Conservation (phyloP, 2,888 invertebrate genomes). For the Plutella xylostella region DNA sequence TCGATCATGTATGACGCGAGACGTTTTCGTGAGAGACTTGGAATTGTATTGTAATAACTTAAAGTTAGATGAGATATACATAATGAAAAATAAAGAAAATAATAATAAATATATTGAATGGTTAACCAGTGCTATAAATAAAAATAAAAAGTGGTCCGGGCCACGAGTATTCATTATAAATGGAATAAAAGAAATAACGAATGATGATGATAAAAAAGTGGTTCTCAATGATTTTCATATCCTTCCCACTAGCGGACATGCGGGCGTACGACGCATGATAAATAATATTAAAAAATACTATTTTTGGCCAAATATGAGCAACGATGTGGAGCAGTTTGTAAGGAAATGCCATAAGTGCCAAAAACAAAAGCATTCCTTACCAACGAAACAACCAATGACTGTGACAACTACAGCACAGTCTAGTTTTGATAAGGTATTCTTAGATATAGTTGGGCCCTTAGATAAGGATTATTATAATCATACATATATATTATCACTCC, state of each 20-base stretch:
- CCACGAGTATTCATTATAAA: background rate
- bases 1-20: background rate
- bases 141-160: background rate
- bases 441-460: background rate
- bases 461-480: background rate
- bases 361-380: background rate
- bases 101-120: background rate
- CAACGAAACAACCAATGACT: background rate
- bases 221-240: no score
- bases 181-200: background rate
- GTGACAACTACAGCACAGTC: background rate
- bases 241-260: constrained; percentile 2
- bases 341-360: background rate
- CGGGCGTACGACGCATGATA: constrained; percentile 1
- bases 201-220: no score
- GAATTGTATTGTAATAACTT: background rate
- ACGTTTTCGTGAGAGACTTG: background rate
- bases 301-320: background rate
- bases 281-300: background rate
- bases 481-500: background rate
- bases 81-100: background rate
- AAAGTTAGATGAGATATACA: background rate
- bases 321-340: background rate
- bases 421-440: background rate
- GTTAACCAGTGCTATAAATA: background rate